A percentile compares a stretch with the other conserved stretches of the same genome.
phyloP scores from a whole-genome alignment of 2,113 vertebrate species.

The Collichthys lucidus region DNA sequence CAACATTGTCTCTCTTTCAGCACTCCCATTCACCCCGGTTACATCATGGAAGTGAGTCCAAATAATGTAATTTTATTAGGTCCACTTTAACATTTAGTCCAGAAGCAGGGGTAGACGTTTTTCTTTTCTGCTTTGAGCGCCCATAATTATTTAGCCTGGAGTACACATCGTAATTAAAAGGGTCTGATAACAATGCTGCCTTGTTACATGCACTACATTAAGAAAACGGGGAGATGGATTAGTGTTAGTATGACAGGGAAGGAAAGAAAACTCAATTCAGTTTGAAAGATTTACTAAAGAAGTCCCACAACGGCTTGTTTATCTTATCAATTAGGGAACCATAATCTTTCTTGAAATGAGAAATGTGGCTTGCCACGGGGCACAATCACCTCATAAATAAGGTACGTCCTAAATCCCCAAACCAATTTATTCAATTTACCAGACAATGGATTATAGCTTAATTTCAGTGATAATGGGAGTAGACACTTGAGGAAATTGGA shows the following conservation, averaged over 20 bases:
- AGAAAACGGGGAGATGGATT: conserved; percentile 64
- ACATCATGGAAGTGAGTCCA: conserved; percentile 56
- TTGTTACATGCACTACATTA: conserved; percentile 68
- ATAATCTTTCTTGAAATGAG: conserved; percentile 80
- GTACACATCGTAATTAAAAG: conserved; percentile 76
- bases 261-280: conserved; percentile 36
- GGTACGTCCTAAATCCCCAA: conserved; percentile 65
- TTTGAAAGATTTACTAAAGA: conserved; percentile 62
- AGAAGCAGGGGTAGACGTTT: conserved; percentile 32
- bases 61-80: conserved; percentile 74
- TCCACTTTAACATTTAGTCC: conserved; percentile 70
- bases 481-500: conserved; percentile 66
- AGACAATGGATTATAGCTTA: conserved; percentile 75
- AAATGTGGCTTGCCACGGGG: conserved; percentile 74
- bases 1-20: conserved; percentile 40
- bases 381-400: conserved; percentile 76
- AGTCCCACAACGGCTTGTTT: conserved; percentile 70
- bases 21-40: conserved; percentile 49
- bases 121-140: conserved; percentile 62
- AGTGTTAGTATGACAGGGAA: conserved; percentile 54
- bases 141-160: conserved; percentile 74
- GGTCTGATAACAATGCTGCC: conserved; percentile 73
- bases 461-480: conserved; percentile 71
- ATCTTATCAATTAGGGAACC: conserved; percentile 82
- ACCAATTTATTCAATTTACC: conserved; percentile 78